Evolutionary conservation across 2,113 vertebrate genomes (phyloP), one percentile per base, ranked within the genome.

Genomic region (Stegostoma tigrinum): DNA sequence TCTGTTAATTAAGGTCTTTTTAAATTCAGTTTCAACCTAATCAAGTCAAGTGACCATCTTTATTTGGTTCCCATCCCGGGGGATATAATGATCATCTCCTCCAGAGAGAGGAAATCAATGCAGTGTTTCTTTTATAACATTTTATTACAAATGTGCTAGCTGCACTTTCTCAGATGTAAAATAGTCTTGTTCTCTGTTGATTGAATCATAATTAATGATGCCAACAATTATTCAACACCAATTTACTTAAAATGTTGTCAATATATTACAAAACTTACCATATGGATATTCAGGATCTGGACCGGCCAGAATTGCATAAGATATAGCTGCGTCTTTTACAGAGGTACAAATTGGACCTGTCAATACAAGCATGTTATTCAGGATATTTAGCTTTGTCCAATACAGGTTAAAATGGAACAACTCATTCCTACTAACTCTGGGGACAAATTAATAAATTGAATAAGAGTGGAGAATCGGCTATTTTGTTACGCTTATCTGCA

Each of bases 301-400:
- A 75, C 96, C 97, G 95, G 97, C 97, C 96, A 97, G 96, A 55
- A 97, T 55, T 52, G 96, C 96, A 96, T 97, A 97, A 80, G 96
- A 97, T 96, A 97, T 95, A 52, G 97, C 97, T 70, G 96, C 96
- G 96, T 97, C 97, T 91, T 96, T 96, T 96, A 97, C 97, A 2
- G 97, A 97, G 0, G 97, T 95, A 96, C 97, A 97, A n/a, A 97
- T 96, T 34, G 97, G 97, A 48, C 97, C 97, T 97, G 96, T 34
- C n/a, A 95, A 95, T 87, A 48, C 96, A 3, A 2, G 96, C 12
- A 55, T 85, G 45, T 70, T 5, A 12, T 45, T 67, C 67, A 64
- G 55, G 21, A 4, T 38, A 48, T 38, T 93, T 17, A 93, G 89
- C 34, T 61, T 66, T 93, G 61, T 90, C 52, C 27, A 30, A 34